A percentile compares a stretch with the other conserved stretches of the same genome.
phyloP scores from a whole-genome alignment of 1,140 invertebrate species.

The Bombus superbus region DNA sequence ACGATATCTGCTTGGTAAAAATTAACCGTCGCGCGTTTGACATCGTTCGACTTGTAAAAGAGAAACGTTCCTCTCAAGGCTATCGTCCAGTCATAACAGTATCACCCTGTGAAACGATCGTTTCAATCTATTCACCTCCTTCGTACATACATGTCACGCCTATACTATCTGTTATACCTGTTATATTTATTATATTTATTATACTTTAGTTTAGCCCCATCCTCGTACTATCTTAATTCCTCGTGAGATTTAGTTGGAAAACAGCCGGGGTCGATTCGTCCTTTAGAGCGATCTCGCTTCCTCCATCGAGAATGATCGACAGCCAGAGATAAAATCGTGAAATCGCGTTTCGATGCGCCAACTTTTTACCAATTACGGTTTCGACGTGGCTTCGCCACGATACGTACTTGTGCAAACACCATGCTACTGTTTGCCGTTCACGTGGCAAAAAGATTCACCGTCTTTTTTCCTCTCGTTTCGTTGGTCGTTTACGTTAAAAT shows the following conservation, averaged over 20 bases:
- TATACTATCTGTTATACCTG: too few relatives aligned
- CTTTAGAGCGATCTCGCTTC: constrained; percentile 9
- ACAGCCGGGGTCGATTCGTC: background rate
- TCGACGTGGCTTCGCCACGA: constrained; percentile 13
- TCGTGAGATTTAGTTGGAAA: too few relatives aligned
- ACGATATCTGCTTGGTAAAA: background rate
- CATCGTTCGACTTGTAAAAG: too few relatives aligned
- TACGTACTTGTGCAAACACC: constrained; percentile 17
- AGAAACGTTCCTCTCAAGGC: too few relatives aligned
- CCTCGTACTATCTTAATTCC: too few relatives aligned
- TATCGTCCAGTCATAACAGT: too few relatives aligned
- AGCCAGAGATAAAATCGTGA: constrained; percentile 41
- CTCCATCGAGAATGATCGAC: constrained; percentile 33
- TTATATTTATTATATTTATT: too few relatives aligned
- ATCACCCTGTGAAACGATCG: too few relatives aligned
- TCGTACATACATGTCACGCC: too few relatives aligned
- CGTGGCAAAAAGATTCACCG: background rate
- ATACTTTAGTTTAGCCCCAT: too few relatives aligned
- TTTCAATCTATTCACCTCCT: too few relatives aligned
- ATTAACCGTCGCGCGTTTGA: too few relatives aligned
- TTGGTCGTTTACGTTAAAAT: background rate
- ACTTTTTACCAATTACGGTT: constrained; percentile 45
- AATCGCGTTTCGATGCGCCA: constrained; percentile 45
- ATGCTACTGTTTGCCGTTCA: background rate
- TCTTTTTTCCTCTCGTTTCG: background rate